phyloP scores from a whole-genome alignment of 2,113 vertebrate species.

The Clarias gariepinus region DNA sequence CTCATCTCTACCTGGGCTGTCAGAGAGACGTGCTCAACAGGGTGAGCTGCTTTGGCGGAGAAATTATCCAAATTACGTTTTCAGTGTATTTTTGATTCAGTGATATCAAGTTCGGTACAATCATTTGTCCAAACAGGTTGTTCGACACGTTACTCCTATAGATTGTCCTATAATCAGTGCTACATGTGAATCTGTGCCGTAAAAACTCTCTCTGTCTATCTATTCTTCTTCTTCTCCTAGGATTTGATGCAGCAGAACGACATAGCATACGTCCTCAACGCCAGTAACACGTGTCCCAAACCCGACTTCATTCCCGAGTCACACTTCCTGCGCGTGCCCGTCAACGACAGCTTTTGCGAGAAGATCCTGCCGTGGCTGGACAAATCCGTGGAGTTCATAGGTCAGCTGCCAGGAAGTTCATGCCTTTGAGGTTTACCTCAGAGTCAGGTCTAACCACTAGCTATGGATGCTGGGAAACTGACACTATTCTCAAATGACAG shows the following conservation, averaged over 20 bases:
- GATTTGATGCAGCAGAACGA: constrained; percentile 96
- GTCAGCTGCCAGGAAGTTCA: constrained; percentile 61
- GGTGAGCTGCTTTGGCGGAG: constrained; percentile 70
- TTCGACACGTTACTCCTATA: not conserved
- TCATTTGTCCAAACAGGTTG: not conserved
- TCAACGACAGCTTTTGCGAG: constrained; percentile 96
- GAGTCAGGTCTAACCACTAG: not conserved
- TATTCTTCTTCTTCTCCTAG: constrained; percentile 61
- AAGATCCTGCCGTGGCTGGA: constrained; percentile 97
- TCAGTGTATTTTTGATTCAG: not conserved
- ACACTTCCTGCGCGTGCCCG: constrained; percentile 92
- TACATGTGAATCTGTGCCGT: not conserved
- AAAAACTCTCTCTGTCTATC: not conserved
- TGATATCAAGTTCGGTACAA: not conserved
- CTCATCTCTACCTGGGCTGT: constrained; percentile 94
- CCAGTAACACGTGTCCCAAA: constrained; percentile 94
- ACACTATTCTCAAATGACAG: not conserved
- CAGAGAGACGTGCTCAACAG: constrained; percentile 93
- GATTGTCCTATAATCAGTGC: not conserved
- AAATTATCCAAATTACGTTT: not conserved
- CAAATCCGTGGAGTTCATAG: constrained; percentile 94
- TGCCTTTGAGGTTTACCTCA: not conserved
- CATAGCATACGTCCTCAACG: constrained; percentile 89
- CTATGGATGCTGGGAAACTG: not conserved
- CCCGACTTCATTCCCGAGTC: constrained; percentile 93